Percentiles rank a stretch among this genome's conserved stretches.
These are phyloP conservation scores for Zonotrichia leucophrys DNA, from an alignment of 2,113 vertebrate species.

Conservation along the genomic window DNA sequence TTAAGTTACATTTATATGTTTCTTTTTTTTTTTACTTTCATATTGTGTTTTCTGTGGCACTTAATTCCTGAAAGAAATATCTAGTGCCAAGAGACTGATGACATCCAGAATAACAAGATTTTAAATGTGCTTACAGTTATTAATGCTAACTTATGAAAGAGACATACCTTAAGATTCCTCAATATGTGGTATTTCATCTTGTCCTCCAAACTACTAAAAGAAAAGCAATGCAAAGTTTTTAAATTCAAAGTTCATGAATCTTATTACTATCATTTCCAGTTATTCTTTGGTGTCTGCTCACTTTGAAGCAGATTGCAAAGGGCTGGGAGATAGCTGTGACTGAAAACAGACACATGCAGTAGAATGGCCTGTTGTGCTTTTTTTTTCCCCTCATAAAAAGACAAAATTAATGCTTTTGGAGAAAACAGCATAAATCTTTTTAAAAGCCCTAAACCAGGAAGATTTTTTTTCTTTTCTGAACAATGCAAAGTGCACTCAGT, in stretches of 20 bases:
- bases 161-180: slow-evolving; percentile 9
- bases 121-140: slow-evolving; percentile 25
- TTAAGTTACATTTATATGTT: slow-evolving; percentile 18
- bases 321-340: neutral
- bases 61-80: slow-evolving; percentile 50
- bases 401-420: slow-evolving; percentile 15
- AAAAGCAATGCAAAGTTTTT: slow-evolving; percentile 8
- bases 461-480: neutral
- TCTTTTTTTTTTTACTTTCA: neutral
- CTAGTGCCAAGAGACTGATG: neutral
- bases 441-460: neutral
- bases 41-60: neutral
- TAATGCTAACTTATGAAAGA: slow-evolving; percentile 14
- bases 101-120: neutral
- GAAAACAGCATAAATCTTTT: slow-evolving; percentile 24
- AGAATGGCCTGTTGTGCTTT: neutral
- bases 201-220: neutral
- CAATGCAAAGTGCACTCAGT: neutral
- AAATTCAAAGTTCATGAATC: slow-evolving; percentile 21
- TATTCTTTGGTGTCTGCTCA: slow-evolving; percentile 18
- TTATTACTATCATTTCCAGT: slow-evolving; percentile 10
- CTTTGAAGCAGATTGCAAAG: slow-evolving; percentile 45
- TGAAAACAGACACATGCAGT: neutral
- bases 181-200: slow-evolving; percentile 4
- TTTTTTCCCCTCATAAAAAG: neutral